Evolutionary conservation across 2,888 invertebrate species (phyloP).

Genomic region (Nymphalis c-album): DNA sequence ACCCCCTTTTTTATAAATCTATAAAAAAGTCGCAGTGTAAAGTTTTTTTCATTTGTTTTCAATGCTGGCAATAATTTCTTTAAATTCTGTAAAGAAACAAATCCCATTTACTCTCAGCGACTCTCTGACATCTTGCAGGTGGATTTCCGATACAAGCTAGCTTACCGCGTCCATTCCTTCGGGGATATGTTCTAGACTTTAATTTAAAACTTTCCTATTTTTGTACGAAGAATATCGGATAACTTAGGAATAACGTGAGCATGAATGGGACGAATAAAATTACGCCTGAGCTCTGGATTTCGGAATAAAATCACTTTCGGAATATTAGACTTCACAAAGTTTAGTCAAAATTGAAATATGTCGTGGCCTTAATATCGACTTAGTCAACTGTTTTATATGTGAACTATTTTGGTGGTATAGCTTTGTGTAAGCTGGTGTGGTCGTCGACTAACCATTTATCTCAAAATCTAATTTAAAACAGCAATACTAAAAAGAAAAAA

Average conservation of each 20-base stretch:
- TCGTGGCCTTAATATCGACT: slow-evolving; percentile 22
- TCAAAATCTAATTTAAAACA: no score
- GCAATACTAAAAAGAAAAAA: no score
- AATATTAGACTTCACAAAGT: slow-evolving; percentile 34
- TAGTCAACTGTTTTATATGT: not conserved
- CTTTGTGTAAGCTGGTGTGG: no score
- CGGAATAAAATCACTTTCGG: slow-evolving; percentile 27
- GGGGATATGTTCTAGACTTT: slow-evolving; percentile 51
- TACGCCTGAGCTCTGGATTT: slow-evolving; percentile 27
- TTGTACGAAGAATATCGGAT: slow-evolving; percentile 42
- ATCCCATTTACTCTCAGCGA: not conserved
- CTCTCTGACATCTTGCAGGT: slow-evolving; percentile 47
- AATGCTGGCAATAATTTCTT: not conserved
- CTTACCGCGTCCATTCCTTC: slow-evolving; percentile 12
- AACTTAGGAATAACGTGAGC: slow-evolving; percentile 30
- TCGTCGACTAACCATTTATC: no score
- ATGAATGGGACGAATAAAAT: slow-evolving; percentile 33
- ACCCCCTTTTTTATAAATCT: no score
- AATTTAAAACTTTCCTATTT: slow-evolving; percentile 62
- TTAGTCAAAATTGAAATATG: slow-evolving; percentile 33
- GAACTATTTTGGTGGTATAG: not conserved
- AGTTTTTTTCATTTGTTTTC: no score
- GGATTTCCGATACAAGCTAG: slow-evolving; percentile 44
- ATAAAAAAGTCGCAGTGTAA: no score
- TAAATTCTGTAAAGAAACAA: slow-evolving; percentile 4